A percentile compares a stretch with the other conserved stretches of the same genome.
phyloP scores from a whole-genome alignment of 2,888 invertebrate species.

The Euphydryas editha region DNA sequence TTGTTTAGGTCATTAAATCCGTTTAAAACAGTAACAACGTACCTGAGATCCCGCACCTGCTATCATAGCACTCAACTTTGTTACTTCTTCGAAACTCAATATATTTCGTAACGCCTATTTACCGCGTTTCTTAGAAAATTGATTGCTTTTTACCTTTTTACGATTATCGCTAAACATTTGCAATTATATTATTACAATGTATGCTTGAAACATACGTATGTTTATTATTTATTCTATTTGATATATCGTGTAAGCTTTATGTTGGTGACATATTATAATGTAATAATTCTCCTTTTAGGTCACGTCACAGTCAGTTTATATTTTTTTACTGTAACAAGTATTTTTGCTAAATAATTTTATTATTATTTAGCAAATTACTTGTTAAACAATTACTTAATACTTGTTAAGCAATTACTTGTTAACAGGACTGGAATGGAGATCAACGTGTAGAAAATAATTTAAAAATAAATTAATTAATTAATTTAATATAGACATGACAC shows the following conservation, averaged over 20 bases:
- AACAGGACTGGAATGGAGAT: too few relatives aligned
- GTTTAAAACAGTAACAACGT: constrained; percentile 64
- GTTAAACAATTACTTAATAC: too few relatives aligned
- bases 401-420: too few relatives aligned
- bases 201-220: not conserved
- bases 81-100: constrained; percentile 35
- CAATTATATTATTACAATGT: constrained; percentile 4
- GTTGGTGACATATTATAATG: too few relatives aligned
- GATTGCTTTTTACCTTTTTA: constrained; percentile 10
- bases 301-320: too few relatives aligned
- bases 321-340: too few relatives aligned
- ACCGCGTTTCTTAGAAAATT: constrained; percentile 3
- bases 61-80: constrained; percentile 41
- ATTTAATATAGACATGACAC: too few relatives aligned
- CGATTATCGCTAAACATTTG: constrained; percentile 1
- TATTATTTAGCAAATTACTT: too few relatives aligned
- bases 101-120: constrained; percentile 21
- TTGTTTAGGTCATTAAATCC: constrained; percentile 73
- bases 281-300: too few relatives aligned
- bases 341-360: too few relatives aligned
- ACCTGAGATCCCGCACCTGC: constrained; percentile 62
- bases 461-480: too few relatives aligned
- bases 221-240: not conserved
- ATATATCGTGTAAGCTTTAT: not conserved
- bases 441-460: too few relatives aligned